Conservation (phyloP, 2,888 invertebrate genomes). For the Lordiphosa fenestrarum region DNA sequence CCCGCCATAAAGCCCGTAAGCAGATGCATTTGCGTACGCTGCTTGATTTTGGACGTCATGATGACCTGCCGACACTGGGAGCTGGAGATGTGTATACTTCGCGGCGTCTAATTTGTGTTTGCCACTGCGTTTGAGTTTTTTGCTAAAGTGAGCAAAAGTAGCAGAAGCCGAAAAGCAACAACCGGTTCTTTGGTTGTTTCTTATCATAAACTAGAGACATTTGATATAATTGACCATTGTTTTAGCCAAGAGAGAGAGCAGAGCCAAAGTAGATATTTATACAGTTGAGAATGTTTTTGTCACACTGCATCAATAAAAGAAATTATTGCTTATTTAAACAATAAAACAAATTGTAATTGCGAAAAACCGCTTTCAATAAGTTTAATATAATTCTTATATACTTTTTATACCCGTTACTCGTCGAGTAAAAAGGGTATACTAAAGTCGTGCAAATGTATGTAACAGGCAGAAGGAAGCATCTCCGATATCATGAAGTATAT, state of each 20-base stretch:
- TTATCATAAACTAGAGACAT: conserved; percentile 24
- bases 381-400: too few relatives aligned
- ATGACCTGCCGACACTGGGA: neutral
- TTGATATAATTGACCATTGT: conserved; percentile 2
- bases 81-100: conserved; percentile 53
- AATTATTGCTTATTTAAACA: too few relatives aligned
- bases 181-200: conserved; percentile 32
- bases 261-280: neutral
- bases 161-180: conserved; percentile 18
- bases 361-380: too few relatives aligned
- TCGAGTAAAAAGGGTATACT: too few relatives aligned
- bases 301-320: too few relatives aligned
- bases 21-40: conserved; percentile 55
- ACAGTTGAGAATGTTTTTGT: too few relatives aligned
- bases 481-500: too few relatives aligned
- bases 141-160: conserved; percentile 13
- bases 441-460: too few relatives aligned
- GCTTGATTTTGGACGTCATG: conserved; percentile 35
- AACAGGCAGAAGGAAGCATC: too few relatives aligned
- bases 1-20: conserved; percentile 67
- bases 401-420: too few relatives aligned
- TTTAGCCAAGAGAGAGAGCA: neutral
- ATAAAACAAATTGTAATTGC: too few relatives aligned
- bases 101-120: conserved; percentile 47
- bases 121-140: conserved; percentile 28